phyloP scores from a whole-genome alignment of 1,140 invertebrate genomes.

The Drosophila guanche region DNA sequence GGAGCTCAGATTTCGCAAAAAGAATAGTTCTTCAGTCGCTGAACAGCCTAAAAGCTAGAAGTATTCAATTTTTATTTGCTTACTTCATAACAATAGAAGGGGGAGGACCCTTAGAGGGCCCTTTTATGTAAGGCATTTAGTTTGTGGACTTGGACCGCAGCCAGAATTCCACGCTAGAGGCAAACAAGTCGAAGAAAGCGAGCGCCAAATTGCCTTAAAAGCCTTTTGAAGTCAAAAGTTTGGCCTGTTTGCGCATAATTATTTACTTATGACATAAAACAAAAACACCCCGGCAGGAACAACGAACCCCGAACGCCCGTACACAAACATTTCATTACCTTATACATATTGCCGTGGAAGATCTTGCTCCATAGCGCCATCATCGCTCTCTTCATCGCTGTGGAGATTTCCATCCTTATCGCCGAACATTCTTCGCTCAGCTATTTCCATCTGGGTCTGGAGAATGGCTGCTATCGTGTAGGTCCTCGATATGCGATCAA shows the following conservation, averaged over 20 bases:
- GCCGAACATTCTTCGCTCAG: slow-evolving; percentile 33
- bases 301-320: background rate
- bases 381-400: background rate
- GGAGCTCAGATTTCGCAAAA: slow-evolving; percentile 40
- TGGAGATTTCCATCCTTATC: slow-evolving; percentile 17
- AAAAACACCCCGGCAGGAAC: slow-evolving; percentile 1
- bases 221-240: slow-evolving; percentile 76
- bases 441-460: slow-evolving; percentile 49
- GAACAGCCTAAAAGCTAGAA: slow-evolving; percentile 59
- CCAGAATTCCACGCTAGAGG: slow-evolving; percentile 54
- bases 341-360: background rate
- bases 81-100: slow-evolving; percentile 65
- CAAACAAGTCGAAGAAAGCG: slow-evolving; percentile 76
- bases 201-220: slow-evolving; percentile 79
- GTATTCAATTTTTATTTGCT: slow-evolving; percentile 79
- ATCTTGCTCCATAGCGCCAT: background rate
- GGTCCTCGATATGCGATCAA: slow-evolving; percentile 30
- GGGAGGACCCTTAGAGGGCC: background rate
- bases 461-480: slow-evolving; percentile 25
- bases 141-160: slow-evolving; percentile 57
- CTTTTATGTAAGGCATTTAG: slow-evolving; percentile 61
- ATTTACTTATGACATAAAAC: slow-evolving; percentile 65
- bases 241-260: slow-evolving; percentile 78
- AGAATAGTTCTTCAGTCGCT: slow-evolving; percentile 53
- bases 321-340: background rate